Base-by-base conservation (phyloP, 2,113 vertebrate species). In the Myodes glareolus region DNA sequence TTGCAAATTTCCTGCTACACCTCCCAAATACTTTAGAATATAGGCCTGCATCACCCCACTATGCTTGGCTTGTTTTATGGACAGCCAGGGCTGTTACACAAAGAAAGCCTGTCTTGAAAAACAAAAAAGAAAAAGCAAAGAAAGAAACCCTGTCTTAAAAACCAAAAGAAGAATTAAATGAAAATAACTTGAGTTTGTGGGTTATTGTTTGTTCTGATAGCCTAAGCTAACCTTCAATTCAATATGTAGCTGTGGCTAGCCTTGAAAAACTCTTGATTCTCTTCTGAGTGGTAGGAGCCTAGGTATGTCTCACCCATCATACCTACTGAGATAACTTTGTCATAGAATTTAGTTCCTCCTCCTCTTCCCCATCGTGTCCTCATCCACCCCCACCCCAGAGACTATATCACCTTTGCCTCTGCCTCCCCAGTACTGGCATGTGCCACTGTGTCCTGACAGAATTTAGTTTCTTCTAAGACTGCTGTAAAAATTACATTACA, bases 381-480 rank as follows among this genome's bases (percentile, higher is more conserved):
- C 55, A 25, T 27, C 7, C 27, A 14, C 58, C 58, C n/a, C n/a
- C 17, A 72, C n/a, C 25, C 25, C 25, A 63, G 39, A 42, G 81
- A 63, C 8, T 63, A 25, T 63, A 17, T 84, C n/a, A 63, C 81
- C 61, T n/a, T 63, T 84, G 19, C 21, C 23, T 61, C 58, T 45
- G 58, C 39, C 27, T 85, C 39, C n/a, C 14, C 25, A 39, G 81
- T 63, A 3, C 14, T 45, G 81, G n/a, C 14, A 19, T 29, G 58
- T 29, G n/a, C 14, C 81, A 84, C 81, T 45, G 6, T 84, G n/a
- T 14, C 25, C n/a, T 10, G n/a, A 29, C 14, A 78, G 31, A 77
- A 86, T 94, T 84, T 90, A 92, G 63, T 91, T 94, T 70, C 55
- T 91, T 82, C 17, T 73, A 78, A 95, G 12, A 80, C 3, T 77